Conservation (phyloP, 2,113 vertebrate species). For the Eulemur macaco region DNA sequence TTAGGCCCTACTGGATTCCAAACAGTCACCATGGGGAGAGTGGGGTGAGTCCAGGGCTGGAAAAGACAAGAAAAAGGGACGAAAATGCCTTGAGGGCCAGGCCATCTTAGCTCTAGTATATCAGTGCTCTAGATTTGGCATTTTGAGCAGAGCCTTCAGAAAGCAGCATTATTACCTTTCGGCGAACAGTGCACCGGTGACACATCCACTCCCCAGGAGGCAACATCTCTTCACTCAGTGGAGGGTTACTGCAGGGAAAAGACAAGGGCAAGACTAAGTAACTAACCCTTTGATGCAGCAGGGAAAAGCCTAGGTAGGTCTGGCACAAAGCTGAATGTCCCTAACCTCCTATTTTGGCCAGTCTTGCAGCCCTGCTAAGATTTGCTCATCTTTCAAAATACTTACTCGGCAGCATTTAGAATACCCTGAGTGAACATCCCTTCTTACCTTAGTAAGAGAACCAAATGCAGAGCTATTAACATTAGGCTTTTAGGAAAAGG, state of each 20-base stretch:
- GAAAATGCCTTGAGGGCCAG: conserved; percentile 45
- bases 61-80: conserved; percentile 56
- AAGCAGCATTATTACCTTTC: conserved; percentile 89
- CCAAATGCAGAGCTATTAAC: conserved; percentile 28
- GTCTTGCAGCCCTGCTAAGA: not conserved
- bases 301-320: not conserved
- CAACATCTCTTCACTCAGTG: conserved; percentile 98
- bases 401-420: not conserved
- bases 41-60: conserved; percentile 24
- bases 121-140: conserved; percentile 36
- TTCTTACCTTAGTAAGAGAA: conserved; percentile 47
- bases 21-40: conserved; percentile 40
- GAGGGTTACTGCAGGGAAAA: conserved; percentile 92
- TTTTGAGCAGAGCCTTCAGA: conserved; percentile 25
- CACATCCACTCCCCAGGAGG: conserved; percentile 99
- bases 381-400: not conserved
- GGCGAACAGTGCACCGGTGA: conserved; percentile 96
- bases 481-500: not conserved
- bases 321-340: conserved; percentile 24
- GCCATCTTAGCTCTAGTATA: conserved; percentile 11
- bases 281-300: conserved; percentile 36
- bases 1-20: conserved; percentile 58
- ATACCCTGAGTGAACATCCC: not conserved
- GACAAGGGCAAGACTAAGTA: conserved; percentile 64
- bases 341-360: conserved; percentile 5